Evolutionary conservation across 2,888 invertebrate species (phyloP).

Genomic region (Therioaphis trifolii): DNA sequence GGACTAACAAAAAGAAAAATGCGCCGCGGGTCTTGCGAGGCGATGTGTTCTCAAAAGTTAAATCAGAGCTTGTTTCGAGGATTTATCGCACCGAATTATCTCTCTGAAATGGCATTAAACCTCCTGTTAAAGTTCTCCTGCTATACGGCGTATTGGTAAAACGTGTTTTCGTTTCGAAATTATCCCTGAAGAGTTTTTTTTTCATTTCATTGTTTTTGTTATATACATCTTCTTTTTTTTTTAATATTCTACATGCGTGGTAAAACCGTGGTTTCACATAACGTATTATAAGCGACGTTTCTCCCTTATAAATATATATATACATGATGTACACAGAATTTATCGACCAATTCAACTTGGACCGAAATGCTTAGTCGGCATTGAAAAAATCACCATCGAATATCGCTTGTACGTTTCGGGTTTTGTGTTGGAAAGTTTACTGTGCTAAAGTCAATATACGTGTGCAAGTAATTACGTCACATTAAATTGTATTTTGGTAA

Average conservation of each 20-base stretch:
- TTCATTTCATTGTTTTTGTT: neutral
- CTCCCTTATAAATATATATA: neutral
- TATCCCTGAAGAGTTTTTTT: neutral
- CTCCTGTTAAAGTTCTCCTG: neutral
- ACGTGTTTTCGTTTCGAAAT: conserved; percentile 7
- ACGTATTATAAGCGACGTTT: neutral
- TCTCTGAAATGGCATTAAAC: conserved; percentile 7
- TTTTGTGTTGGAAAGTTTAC: conserved; percentile 13
- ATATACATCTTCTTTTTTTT: neutral
- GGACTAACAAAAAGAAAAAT: too few relatives aligned
- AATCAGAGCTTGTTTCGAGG: conserved; percentile 1
- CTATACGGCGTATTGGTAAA: too few relatives aligned
- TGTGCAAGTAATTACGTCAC: conserved; percentile 42
- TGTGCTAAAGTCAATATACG: conserved; percentile 24
- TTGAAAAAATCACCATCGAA: conserved; percentile 12
- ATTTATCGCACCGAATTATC: conserved; percentile 16
- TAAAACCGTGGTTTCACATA: neutral
- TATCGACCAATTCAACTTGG: neutral
- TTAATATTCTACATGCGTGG: neutral
- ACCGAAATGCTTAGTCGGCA: conserved; percentile 30
- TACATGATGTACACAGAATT: neutral
- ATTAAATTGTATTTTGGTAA: conserved; percentile 19
- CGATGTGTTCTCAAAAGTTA: neutral
- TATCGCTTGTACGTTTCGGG: neutral
- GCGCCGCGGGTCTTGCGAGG: neutral